Conservation (phyloP, 2,888 invertebrate species). For the Beris morrisii region DNA sequence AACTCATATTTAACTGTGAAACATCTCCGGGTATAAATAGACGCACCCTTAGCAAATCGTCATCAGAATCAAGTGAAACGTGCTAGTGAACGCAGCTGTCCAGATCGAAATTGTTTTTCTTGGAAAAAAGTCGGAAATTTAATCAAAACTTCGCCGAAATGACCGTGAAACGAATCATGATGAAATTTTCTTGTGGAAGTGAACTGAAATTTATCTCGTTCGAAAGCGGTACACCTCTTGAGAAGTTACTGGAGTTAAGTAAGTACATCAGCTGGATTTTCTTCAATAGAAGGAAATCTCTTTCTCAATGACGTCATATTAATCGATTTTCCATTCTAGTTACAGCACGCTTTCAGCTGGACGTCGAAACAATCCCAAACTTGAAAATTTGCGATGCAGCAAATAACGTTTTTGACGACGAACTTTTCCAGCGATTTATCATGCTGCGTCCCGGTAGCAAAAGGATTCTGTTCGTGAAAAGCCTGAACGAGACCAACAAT, state of each 20-base stretch:
- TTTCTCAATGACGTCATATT: neutral
- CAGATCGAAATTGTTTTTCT: neutral
- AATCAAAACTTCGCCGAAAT: neutral
- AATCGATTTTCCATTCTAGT: neutral
- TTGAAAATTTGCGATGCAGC: constrained; percentile 47
- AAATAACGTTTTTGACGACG: constrained; percentile 46
- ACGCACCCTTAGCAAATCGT: too few species aligned
- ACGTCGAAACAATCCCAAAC: neutral
- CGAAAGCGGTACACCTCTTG: neutral
- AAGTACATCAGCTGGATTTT: neutral
- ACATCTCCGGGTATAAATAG: too few species aligned
- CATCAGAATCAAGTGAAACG: neutral
- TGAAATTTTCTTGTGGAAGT: constrained; percentile 1
- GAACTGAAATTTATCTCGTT: neutral
- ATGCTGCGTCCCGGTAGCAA: constrained; percentile 49
- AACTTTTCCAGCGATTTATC: constrained; percentile 49
- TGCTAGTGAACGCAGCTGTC: neutral
- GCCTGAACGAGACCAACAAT: neutral
- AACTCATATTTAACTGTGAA: too few species aligned
- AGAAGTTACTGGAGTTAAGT: constrained; percentile 3
- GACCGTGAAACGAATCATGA: constrained; percentile 1
- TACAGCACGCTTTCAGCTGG: neutral
- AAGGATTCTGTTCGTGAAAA: constrained; percentile 46
- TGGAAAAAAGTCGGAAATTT: neutral
- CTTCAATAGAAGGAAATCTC: neutral